Evolutionary conservation across 2,797 vertebrate genomes (phyloP), one percentile per base, ranked within the genome.

Genomic region (Nothura maculosa): DNA sequence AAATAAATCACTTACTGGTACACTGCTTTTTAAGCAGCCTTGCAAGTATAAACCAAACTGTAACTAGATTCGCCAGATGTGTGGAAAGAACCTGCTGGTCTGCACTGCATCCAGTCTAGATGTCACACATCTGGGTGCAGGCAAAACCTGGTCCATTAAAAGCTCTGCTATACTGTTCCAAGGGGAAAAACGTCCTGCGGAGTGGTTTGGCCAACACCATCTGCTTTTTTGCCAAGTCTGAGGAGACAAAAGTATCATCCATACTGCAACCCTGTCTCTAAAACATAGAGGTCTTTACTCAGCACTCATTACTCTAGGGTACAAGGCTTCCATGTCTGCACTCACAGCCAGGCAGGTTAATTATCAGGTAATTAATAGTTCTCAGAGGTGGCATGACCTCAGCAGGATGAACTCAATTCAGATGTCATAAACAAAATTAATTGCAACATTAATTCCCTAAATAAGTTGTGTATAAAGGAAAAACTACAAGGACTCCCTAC

Each of bases 81-180:
- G 67, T 60, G 86, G 77, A 86, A 90, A 76, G 60, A 94, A 92
- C 87, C 80, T 91, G 42, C 83, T 45, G 58, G 50, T 72, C 73
- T 85, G 85, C 91, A 89, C 70, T 90, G 50, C 28, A 66, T 92
- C 80, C 85, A 94, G 77, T 83, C 62, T 86, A 55, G 22, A 88
- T 88, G 52, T 93, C 88, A 94, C 70, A 84, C 88, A 93, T 94
- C 86, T 86, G 77, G 74, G 83, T 90, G 91, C 63, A 81, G 55
- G 52, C 0, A 1, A 90, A 92, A 86, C 50, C 83, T 81, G 50
- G 89, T 77, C 55, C 81, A 76, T 78, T 88, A 19, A 67, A 94
- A 91, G 43, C 83, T 81, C 92, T 66, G 47, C 20, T 89, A 79
- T 79, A 78, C 81, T 12, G 38, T 73, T 91, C 67, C 70, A 67